phyloP scores from a whole-genome alignment of 30 jellyfish, hydroid and myxozoan genomes.

The Turritopsis rubra region DNA sequence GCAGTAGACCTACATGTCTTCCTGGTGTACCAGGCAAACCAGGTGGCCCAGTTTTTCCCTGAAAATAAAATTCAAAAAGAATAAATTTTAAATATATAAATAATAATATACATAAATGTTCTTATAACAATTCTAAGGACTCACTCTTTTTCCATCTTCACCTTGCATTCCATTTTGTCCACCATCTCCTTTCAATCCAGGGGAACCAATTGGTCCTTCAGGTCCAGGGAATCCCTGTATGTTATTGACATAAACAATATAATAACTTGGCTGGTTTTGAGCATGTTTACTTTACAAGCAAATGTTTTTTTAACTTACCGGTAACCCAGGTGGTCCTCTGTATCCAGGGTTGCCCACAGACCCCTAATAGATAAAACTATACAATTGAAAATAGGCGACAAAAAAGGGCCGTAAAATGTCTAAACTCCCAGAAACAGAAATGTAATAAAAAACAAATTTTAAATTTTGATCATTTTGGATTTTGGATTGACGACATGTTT shows the following conservation, averaged over 20 bases:
- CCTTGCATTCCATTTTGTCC: constrained; percentile 66
- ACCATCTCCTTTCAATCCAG: constrained; percentile 69
- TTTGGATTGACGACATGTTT: not conserved
- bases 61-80: constrained; percentile 12
- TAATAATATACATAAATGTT: not conserved
- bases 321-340: constrained; percentile 80
- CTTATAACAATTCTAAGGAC: not conserved
- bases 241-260: not conserved
- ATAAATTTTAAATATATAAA: not conserved
- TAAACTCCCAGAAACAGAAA: too few species aligned
- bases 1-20: constrained; percentile 66
- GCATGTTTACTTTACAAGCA: not conserved
- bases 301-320: constrained; percentile 45
- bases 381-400: not conserved
- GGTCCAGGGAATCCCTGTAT: constrained; percentile 91
- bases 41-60: constrained; percentile 89
- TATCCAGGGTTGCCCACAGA: constrained; percentile 69
- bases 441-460: too few species aligned
- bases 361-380: constrained; percentile 44
- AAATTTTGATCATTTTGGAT: not conserved
- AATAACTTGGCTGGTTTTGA: not conserved
- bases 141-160: constrained; percentile 64
- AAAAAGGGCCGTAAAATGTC: not conserved
- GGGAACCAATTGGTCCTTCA: constrained; percentile 95
- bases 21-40: constrained; percentile 93